A percentile compares a stretch with the other conserved stretches of the same genome.
These are phyloP conservation scores for Grallaria varia DNA, from an alignment of 2,113 vertebrate genomes.

Conservation along the genomic window DNA sequence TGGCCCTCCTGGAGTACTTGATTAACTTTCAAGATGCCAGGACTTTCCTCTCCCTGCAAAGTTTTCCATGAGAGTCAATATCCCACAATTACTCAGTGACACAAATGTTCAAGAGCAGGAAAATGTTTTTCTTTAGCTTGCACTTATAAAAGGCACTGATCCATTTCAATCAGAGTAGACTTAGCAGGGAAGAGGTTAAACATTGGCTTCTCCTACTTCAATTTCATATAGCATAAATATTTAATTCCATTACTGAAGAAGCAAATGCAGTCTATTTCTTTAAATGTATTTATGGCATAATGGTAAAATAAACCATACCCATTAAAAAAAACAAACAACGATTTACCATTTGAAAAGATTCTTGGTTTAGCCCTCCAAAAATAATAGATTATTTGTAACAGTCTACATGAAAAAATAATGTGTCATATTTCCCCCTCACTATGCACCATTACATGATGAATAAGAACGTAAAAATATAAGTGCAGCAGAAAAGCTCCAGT, in stretches of 20 bases:
- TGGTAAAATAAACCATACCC: not conserved
- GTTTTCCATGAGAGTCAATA: not conserved
- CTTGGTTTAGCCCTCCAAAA: slow-evolving; percentile 21
- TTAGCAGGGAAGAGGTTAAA: not conserved
- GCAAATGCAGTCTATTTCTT: not conserved
- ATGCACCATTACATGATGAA: not conserved
- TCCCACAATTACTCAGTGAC: not conserved
- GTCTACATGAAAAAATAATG: slow-evolving; percentile 32
- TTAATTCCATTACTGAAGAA: slow-evolving; percentile 1
- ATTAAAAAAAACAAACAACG: not conserved
- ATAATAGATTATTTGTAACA: slow-evolving; percentile 41
- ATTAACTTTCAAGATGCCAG: not conserved
- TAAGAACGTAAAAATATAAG: not conserved
- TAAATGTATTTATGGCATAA: not conserved
- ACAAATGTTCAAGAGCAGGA: slow-evolving; percentile 13
- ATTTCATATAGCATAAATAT: not conserved
- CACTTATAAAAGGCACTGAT: slow-evolving; percentile 57
- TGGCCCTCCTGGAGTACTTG: not conserved
- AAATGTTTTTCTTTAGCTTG: slow-evolving; percentile 33
- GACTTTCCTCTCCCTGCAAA: not conserved
- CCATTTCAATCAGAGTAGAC: not conserved
- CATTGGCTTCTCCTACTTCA: not conserved
- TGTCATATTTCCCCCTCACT: not conserved
- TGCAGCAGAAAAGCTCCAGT: slow-evolving; percentile 1
- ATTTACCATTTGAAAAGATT: slow-evolving; percentile 17